Percentiles rank a stretch among this genome's conserved stretches.
phyloP scores from a whole-genome alignment of 2,113 vertebrate species.

The Theristicus caerulescens region DNA sequence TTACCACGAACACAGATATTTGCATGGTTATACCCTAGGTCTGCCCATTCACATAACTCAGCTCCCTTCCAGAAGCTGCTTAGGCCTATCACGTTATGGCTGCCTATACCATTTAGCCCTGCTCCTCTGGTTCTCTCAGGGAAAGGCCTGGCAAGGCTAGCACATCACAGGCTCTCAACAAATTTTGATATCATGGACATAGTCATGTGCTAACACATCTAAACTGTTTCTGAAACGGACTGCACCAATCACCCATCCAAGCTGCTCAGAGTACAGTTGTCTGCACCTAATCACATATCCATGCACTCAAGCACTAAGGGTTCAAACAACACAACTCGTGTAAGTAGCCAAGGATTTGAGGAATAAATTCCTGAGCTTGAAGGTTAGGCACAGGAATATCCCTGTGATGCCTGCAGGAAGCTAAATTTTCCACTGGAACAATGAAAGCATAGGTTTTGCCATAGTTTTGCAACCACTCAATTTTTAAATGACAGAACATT shows the following conservation, averaged over 20 bases:
- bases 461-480: background rate
- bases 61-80: background rate
- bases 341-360: background rate
- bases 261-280: background rate
- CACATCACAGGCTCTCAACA: background rate
- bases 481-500: background rate
- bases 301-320: background rate
- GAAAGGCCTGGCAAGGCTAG: background rate
- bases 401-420: background rate
- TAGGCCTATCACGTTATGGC: background rate
- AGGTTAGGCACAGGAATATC: background rate
- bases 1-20: background rate
- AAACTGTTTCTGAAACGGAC: background rate
- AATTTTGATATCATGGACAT: background rate
- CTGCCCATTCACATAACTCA: background rate
- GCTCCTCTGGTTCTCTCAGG: background rate
- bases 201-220: background rate
- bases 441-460: background rate
- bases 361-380: background rate
- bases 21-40: background rate
- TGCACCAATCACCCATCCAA: background rate
- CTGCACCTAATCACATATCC: background rate
- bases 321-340: background rate
- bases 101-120: background rate
- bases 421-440: background rate